Percentiles rank a stretch among this genome's conserved stretches.
Conservation (phyloP, 2,113 vertebrate species). For the Hippocampus zosterae region DNA sequence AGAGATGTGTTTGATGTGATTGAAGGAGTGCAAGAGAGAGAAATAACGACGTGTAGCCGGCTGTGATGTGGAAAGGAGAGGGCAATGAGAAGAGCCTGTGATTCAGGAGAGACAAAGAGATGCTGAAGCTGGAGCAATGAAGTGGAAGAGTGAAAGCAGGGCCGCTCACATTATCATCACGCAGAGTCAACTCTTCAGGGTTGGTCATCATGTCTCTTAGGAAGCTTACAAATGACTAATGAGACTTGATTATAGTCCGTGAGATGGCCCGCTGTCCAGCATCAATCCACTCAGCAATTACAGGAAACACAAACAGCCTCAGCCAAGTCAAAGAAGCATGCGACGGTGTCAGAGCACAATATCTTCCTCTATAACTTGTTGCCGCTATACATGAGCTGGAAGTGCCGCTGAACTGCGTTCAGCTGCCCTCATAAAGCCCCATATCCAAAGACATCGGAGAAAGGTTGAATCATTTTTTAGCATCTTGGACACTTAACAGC, state of each 20-base stretch:
- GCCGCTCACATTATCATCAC: conserved; percentile 48
- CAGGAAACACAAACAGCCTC: conserved; percentile 56
- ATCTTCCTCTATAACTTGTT: conserved; percentile 71
- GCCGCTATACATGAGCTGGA: conserved; percentile 60
- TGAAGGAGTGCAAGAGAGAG: conserved; percentile 46
- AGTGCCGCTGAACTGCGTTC: conserved; percentile 32
- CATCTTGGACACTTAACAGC: conserved; percentile 11
- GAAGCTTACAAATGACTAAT: conserved; percentile 71
- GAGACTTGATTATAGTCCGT: conserved; percentile 72
- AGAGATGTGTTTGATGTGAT: conserved; percentile 46
- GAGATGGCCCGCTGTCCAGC: conserved; percentile 69
- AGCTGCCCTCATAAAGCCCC: conserved; percentile 33
- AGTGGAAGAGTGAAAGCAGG: conserved; percentile 37
- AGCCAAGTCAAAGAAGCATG: conserved; percentile 56
- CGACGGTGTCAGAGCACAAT: conserved; percentile 67
- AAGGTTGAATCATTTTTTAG: conserved; percentile 13
- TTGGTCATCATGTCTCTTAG: conserved; percentile 60
- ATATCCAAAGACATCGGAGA: conserved; percentile 11
- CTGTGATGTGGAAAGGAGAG: conserved; percentile 34
- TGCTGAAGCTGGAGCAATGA: conserved; percentile 17
- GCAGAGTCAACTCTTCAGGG: conserved; percentile 42
- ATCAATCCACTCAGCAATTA: conserved; percentile 73
- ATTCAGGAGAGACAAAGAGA: conserved; percentile 45
- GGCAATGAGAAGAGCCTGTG: conserved; percentile 53
- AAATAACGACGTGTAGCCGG: conserved; percentile 28